Conservation (phyloP, 2,797 vertebrate genomes). For the Malurus splendens region DNA sequence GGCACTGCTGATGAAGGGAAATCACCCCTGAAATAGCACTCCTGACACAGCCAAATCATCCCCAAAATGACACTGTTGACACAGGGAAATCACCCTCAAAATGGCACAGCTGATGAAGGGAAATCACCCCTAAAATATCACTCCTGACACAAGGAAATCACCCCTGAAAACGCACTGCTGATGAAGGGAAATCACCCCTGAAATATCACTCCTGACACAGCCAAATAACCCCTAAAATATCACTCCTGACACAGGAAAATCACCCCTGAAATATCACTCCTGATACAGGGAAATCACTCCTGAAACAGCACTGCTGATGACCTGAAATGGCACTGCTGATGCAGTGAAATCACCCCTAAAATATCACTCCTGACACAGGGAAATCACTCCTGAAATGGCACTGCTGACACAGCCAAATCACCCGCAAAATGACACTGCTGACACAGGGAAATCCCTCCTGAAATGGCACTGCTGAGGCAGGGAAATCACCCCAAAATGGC, state of each 20-base stretch:
- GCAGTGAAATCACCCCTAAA: not conserved
- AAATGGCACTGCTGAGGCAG: too few relatives aligned
- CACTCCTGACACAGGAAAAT: not conserved
- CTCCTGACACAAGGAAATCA: not conserved
- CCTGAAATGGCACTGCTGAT: accelerated
- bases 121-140: not conserved
- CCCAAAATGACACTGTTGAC: too few relatives aligned
- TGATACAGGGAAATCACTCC: accelerated
- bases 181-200: accelerated
- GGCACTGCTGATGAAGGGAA: not conserved
- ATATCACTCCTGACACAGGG: too few relatives aligned
- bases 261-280: accelerated
- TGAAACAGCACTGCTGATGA: accelerated
- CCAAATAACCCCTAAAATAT: accelerated
- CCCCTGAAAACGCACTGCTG: accelerated
- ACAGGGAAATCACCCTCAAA: too few relatives aligned
- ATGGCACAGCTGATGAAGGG: too few relatives aligned
- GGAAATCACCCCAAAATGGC: too few relatives aligned
- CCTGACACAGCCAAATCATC: too few relatives aligned
- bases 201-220: accelerated
- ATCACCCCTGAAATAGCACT: not conserved
- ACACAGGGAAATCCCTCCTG: too few relatives aligned
- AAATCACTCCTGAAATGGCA: too few relatives aligned
- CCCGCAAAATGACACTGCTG: too few relatives aligned
- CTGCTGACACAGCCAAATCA: too few relatives aligned